Percentiles rank a stretch among this genome's conserved stretches.
Conservation (phyloP, 2,113 vertebrate genomes). For the Calyptomena viridis region DNA sequence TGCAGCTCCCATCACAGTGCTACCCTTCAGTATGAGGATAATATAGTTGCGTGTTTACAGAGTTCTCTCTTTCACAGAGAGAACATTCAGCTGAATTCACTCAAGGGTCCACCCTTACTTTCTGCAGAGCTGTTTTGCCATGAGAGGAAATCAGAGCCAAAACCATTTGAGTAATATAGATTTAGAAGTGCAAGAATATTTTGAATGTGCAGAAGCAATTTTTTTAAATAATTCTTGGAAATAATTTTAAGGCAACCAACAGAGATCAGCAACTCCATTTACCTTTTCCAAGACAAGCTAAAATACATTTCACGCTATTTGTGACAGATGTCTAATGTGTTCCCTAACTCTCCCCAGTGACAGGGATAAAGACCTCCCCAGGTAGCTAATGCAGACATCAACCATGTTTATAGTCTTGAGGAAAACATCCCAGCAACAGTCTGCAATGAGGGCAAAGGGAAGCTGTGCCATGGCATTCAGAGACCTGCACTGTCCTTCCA, state of each 20-base stretch:
- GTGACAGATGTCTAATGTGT: not conserved
- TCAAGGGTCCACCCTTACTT: not conserved
- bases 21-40: not conserved
- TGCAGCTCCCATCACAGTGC: slow-evolving; percentile 5
- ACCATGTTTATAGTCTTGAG: not conserved
- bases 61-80: not conserved
- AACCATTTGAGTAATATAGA: not conserved
- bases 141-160: not conserved
- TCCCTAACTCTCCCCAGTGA: not conserved
- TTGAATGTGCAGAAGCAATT: not conserved
- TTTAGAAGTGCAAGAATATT: not conserved
- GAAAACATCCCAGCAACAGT: not conserved
- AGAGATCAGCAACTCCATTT: not conserved
- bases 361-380: not conserved
- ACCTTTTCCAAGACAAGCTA: not conserved
- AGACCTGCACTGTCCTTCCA: not conserved
- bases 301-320: not conserved
- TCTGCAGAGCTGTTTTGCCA: not conserved
- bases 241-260: not conserved
- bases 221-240: not conserved
- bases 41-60: not conserved
- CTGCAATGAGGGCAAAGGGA: not conserved
- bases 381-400: not conserved
- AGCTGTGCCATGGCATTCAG: rapidly evolving
- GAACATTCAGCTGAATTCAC: not conserved